Evolutionary conservation across 2,797 vertebrate species (phyloP), one percentile per base, ranked within the genome.

Genomic region (Podarcis lilfordi): DNA sequence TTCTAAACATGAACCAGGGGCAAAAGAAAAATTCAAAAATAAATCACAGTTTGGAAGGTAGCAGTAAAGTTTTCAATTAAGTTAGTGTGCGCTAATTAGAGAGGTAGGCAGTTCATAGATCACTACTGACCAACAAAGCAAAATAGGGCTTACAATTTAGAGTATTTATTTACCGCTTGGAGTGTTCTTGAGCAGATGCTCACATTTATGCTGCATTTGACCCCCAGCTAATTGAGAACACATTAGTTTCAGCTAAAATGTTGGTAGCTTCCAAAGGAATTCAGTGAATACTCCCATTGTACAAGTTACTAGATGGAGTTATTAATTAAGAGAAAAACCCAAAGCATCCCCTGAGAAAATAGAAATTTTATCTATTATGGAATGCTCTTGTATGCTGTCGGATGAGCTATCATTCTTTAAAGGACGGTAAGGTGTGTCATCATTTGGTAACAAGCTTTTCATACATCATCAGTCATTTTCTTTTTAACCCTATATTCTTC

Each of bases 51-150:
- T 85, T 81, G 6, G 88, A 93, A 93, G 81, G 21, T 37, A 81
- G 15, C 45, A 79, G 32, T 71, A 87, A 93, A 45, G 80, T 68
- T 61, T 92, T 82, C 91, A 93, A 94, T 80, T 43, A 92, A 84
- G 72, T 90, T 82, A 93, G 66, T 84, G 78, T 1, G 69, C 6
- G 15, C 23, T 93, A 89, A 75, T 80, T 59, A 71, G 1, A 85
- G 87, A 89, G 8, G 23, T 77, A 87, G 27, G 15, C 59, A 86
- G 90, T 13, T 88, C 69, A 88, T 37, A 78, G 78, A 37, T 91
- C 59, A 61, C 32, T 37, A 21, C 27, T 29, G 13, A 13, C 29
- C 78, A 5, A 0, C 17, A 45, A 91, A 27, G 29, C 72, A 86
- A 80, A 11, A 69, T 0, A 3, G 40, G 11, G 4, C 86, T 61